phyloP scores from a whole-genome alignment of 2,888 invertebrate genomes.

The Disparrhopalites patrizii region DNA sequence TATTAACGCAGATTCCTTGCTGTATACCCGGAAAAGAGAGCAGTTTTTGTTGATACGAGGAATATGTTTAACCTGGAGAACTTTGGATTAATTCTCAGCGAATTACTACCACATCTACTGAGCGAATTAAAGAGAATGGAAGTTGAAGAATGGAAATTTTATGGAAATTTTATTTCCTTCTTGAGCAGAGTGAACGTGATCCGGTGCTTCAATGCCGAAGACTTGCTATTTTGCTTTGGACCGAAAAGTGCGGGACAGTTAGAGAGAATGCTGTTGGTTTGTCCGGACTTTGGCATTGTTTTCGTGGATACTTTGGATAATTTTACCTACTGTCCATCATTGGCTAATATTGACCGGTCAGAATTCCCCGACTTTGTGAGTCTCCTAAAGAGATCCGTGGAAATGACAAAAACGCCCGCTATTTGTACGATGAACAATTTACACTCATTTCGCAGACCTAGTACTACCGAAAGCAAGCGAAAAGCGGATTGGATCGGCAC shows the following conservation, averaged over 20 bases:
- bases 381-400: slow-evolving; percentile 26
- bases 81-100: slow-evolving; percentile 28
- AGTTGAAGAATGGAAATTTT: slow-evolving; percentile 4
- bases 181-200: slow-evolving; percentile 32
- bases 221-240: slow-evolving; percentile 35
- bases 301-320: slow-evolving; percentile 38
- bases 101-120: slow-evolving; percentile 14
- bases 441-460: background rate
- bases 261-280: slow-evolving; percentile 26
- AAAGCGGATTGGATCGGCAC: background rate
- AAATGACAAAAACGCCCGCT: slow-evolving; percentile 30
- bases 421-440: slow-evolving; percentile 28
- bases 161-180: slow-evolving; percentile 22
- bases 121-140: background rate
- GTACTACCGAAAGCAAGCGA: background rate
- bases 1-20: slow-evolving; percentile 31
- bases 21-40: slow-evolving; percentile 33
- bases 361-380: slow-evolving; percentile 30
- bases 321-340: slow-evolving; percentile 8
- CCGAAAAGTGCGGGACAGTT: slow-evolving; percentile 28
- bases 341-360: background rate
- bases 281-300: slow-evolving; percentile 29
- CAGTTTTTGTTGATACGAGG: slow-evolving; percentile 39
- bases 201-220: slow-evolving; percentile 33
- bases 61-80: slow-evolving; percentile 36